Base-by-base conservation (phyloP, 2,888 invertebrate species). In the Phyto melanocephala region DNA sequence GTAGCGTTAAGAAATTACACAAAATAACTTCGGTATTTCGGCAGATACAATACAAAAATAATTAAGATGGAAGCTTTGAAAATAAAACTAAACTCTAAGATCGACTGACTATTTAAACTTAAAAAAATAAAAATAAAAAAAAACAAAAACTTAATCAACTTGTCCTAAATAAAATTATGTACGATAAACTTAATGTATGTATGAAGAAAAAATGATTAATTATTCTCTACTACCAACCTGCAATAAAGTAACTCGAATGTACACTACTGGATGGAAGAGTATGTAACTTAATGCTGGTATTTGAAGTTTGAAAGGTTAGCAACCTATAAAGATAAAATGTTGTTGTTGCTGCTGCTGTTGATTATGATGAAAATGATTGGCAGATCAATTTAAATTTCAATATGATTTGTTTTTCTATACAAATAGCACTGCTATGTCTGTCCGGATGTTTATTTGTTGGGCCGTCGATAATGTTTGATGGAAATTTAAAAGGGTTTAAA, bases 1-100 rank as follows among this genome's bases (percentile, higher is more conserved):
- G 89, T 88, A 90, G 90, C 89, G 87, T 86, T 86, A 86, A 86
- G 85, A 86, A 88, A 87, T 88, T 87, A 88, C 84, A 85, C 60
- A 76, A 85, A 85, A 84, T 81, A 72, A 72, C 13, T 22, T 60
- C 52, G 58, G 67, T 60, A 79, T 79, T 79, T 60, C 20, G 67
- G 60, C 45, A 60, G 50, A 17, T 52, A n/a, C n/a, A n/a, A n/a
- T n/a, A n/a, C n/a, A 40, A 50, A 45, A 60, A 45, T 6, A 54
- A 65, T 56, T 62, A 54, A 67, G 68, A 75, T 63, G 50, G 74
- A 72, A 65, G 60, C n/a, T 63, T 74, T 71, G 54, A 58, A 67
- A 77, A 76, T 80, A 84, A 72, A 80, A 80, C 6, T 28, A 28
- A n/a, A n/a, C n/a, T n/a, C n/a, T n/a, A n/a, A 50, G 33, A 63